Base-by-base conservation (phyloP, 92 coral and sea anemone species). In the Micromussa lordhowensis region DNA sequence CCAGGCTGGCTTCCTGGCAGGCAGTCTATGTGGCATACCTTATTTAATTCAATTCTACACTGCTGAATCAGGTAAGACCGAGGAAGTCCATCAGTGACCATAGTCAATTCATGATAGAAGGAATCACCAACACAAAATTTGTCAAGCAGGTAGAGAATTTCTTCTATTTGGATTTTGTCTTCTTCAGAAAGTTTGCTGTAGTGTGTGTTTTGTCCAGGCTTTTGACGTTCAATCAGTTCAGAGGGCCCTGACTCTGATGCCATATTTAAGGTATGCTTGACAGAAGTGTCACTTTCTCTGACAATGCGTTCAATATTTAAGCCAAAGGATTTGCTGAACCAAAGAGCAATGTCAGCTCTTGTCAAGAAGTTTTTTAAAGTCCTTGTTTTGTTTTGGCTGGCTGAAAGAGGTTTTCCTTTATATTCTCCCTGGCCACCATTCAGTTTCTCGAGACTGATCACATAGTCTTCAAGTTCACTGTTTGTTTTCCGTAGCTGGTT, bases 241-340 rank as follows among this genome's bases (percentile, higher is more conserved):
- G 5, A 7, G 16, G 22, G 16, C 3, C 4, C 69, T 44, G 53
- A 57, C 30, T 15, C 58, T 35, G 21, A 4, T 34, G 30, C 15
- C 70, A 80, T 80, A 12, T 28, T 16, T 80, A 58, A 10, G 29
- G 83, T 80, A 51, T 80, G 83, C 54, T 80, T 77, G 1, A 77
- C 81, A 77, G 30, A 7, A 44, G 81, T 44, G 81, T 77, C 63
- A 78, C 66, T 82, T 72, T 94, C 96, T 71, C 68, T 94, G 13
- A 94, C 92, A 32, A 94, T 86, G 29, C 84, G 77, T 77, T 92
- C 89, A 82, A 92, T 76, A 54, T 91, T 91, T 29, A 94, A 77
- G 0, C 94, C 96, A 94, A 89, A 94, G 5, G 90, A 89, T 80
- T 72, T 87, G 30, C 92, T 49, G 86, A 94, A 94, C 95, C 95